Conservation (phyloP, 2,888 invertebrate species). For the Drosophila mimetica region DNA sequence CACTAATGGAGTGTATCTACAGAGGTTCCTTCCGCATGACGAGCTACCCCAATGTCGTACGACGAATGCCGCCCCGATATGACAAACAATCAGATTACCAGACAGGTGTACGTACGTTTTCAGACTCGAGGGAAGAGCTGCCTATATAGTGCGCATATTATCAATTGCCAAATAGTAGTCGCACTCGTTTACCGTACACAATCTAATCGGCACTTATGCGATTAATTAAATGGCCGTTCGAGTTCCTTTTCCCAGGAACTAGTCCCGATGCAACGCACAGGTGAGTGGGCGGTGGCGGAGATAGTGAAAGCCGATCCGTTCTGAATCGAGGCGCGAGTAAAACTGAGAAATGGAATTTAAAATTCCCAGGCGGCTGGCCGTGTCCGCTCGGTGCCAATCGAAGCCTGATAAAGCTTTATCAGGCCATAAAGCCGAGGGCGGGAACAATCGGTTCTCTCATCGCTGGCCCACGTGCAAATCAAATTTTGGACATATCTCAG, state of each 20-base stretch:
- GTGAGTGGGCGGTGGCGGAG: background rate
- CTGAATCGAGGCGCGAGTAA: constrained; percentile 57
- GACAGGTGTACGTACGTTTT: constrained; percentile 40
- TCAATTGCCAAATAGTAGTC: constrained; percentile 20
- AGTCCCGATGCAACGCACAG: constrained; percentile 1
- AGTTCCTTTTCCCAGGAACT: constrained; percentile 42
- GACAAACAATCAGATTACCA: constrained; percentile 22
- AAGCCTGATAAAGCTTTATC: constrained; percentile 59
- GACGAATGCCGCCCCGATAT: constrained; percentile 7
- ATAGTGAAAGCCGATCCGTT: constrained; percentile 50
- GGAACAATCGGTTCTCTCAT: constrained; percentile 7
- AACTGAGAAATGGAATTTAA: constrained; percentile 59
- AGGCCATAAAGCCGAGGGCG: constrained; percentile 23
- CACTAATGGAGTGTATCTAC: background rate
- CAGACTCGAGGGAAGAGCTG: constrained; percentile 5
- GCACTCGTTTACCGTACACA: constrained; percentile 20
- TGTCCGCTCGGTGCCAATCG: constrained; percentile 35
- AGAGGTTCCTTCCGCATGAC: constrained; percentile 17
- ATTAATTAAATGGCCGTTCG: constrained; percentile 40
- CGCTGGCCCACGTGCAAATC: constrained; percentile 33
- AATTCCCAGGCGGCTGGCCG: constrained; percentile 25
- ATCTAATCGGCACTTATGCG: constrained; percentile 23
- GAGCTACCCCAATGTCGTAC: constrained; percentile 41
- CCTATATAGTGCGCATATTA: constrained; percentile 29
- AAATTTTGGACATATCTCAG: constrained; percentile 17